Percentiles rank a stretch among this genome's conserved stretches.
phyloP scores from a whole-genome alignment of 2,797 vertebrate genomes.

The Lagocephalus sceleratus region DNA sequence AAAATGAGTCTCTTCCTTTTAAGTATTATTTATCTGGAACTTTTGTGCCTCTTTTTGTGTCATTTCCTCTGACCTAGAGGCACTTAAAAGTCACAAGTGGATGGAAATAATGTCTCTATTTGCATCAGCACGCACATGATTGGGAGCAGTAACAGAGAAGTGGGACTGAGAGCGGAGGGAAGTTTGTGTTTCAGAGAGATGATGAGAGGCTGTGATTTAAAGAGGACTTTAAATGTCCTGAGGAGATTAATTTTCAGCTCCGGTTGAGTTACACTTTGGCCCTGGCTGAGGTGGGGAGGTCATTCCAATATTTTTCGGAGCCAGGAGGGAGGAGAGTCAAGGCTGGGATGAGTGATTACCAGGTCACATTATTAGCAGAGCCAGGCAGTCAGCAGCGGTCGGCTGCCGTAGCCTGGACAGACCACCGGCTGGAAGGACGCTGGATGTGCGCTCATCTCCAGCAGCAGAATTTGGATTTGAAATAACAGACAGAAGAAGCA shows the following conservation, averaged over 20 bases:
- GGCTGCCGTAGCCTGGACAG: constrained; percentile 23
- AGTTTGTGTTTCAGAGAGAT: neutral
- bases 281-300: constrained; percentile 42
- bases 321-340: constrained; percentile 35
- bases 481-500: constrained; percentile 31
- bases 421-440: constrained; percentile 20
- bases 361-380: constrained; percentile 45
- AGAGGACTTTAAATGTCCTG: constrained; percentile 39
- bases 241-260: constrained; percentile 50
- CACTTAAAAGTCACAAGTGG: too few species aligned
- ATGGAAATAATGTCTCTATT: neutral
- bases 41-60: too few species aligned
- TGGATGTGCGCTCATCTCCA: constrained; percentile 42
- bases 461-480: constrained; percentile 36
- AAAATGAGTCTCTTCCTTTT: too few species aligned
- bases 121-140: constrained; percentile 1
- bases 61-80: too few species aligned
- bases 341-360: constrained; percentile 53
- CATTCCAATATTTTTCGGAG: constrained; percentile 57
- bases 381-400: constrained; percentile 33
- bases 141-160: neutral
- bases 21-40: too few species aligned
- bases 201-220: constrained; percentile 34
- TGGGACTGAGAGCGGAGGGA: neutral
- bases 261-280: constrained; percentile 34